These are phyloP conservation scores for Philopedon plagiatum DNA, from an alignment of 2,888 invertebrate species.

Conservation along the genomic window DNA sequence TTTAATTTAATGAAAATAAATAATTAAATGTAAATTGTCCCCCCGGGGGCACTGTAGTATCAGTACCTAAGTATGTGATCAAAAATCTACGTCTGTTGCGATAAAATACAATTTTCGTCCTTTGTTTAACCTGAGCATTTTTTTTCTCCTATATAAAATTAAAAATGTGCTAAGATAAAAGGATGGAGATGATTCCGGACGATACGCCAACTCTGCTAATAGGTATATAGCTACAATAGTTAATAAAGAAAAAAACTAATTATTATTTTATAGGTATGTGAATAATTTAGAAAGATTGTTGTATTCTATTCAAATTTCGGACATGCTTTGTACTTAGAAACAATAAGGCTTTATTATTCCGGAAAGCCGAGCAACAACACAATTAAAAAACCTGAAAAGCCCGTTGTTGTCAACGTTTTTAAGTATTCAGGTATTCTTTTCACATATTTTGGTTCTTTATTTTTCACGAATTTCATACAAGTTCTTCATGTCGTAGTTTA, in stretches of 20 bases:
- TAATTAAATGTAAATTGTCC: too few species aligned
- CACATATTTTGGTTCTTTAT: constrained; percentile 7
- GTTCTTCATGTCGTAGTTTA: background rate
- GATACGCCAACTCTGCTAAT: too few species aligned
- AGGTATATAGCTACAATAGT: background rate
- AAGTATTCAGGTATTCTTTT: constrained; percentile 32
- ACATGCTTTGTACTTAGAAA: constrained; percentile 37
- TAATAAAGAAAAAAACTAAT: background rate
- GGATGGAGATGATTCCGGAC: too few species aligned
- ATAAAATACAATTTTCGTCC: too few species aligned
- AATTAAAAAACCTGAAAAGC: constrained; percentile 26
- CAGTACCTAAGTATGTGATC: too few species aligned
- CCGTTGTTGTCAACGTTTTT: constrained; percentile 24
- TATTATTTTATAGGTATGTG: constrained; percentile 14
- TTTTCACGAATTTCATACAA: background rate
- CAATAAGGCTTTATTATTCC: constrained; percentile 32
- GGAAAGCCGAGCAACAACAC: constrained; percentile 16
- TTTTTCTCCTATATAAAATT: too few species aligned
- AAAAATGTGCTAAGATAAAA: too few species aligned
- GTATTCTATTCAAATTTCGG: constrained; percentile 38
- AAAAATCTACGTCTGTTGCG: too few species aligned
- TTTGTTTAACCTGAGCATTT: too few species aligned
- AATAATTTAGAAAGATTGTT: constrained; percentile 16
- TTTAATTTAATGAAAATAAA: too few species aligned
- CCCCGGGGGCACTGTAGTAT: too few species aligned